Evolutionary conservation across 2,888 invertebrate genomes (phyloP).

Genomic region (Cyaniris semiargus): DNA sequence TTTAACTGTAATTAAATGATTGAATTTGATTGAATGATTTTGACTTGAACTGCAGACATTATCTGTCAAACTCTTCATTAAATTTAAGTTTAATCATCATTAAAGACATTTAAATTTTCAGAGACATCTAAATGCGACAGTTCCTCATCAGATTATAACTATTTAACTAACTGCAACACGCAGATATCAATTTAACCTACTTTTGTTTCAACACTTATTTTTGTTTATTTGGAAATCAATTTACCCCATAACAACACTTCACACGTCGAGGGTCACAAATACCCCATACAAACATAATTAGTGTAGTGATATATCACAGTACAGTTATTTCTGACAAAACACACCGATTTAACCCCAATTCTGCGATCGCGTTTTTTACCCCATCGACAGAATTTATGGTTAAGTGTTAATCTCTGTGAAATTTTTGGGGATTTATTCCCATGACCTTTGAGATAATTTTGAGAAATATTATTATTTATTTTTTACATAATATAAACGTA

Average conservation of each 20-base stretch:
- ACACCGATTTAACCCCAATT: constrained; percentile 72
- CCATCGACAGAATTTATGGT: constrained; percentile 64
- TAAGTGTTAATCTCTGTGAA: constrained; percentile 69
- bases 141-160: too few relatives aligned
- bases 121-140: too few relatives aligned
- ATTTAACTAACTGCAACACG: too few relatives aligned
- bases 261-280: constrained; percentile 53
- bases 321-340: constrained; percentile 74
- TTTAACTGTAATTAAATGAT: too few relatives aligned
- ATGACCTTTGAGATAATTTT: constrained; percentile 55
- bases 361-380: constrained; percentile 56
- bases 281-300: constrained; percentile 77
- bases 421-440: constrained; percentile 59
- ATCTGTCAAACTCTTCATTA: too few relatives aligned
- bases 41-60: too few relatives aligned
- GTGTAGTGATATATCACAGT: constrained; percentile 66
- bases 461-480: background rate
- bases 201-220: constrained; percentile 7
- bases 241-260: constrained; percentile 36
- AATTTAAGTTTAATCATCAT: too few relatives aligned
- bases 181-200: background rate
- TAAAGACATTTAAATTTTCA: too few relatives aligned
- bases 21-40: too few relatives aligned
- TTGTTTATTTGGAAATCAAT: constrained; percentile 36
- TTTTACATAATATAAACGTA: background rate